phyloP scores from a whole-genome alignment of 1,140 invertebrate genomes.

The Drosophila burlai region DNA sequence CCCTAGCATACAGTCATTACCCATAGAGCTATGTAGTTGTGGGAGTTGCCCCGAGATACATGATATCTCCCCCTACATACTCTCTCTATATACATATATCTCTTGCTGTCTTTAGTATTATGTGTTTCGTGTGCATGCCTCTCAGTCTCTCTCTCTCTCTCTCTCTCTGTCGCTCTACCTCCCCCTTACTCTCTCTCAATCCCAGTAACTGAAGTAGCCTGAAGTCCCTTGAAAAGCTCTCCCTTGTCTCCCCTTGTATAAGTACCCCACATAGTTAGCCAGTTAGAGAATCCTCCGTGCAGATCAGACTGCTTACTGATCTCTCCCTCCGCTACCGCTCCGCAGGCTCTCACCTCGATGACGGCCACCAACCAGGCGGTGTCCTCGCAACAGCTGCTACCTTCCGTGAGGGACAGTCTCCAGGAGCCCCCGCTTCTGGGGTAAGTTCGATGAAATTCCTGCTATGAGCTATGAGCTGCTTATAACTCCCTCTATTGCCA shows the following conservation, averaged over 20 bases:
- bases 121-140: slow-evolving; percentile 58
- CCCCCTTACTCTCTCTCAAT: background rate
- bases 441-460: slow-evolving; percentile 34
- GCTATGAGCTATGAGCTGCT: rapidly evolving
- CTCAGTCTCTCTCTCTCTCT: slow-evolving; percentile 1
- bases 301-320: background rate
- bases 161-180: background rate
- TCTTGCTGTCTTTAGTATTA: slow-evolving; percentile 22
- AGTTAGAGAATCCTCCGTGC: slow-evolving; percentile 7
- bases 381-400: slow-evolving; percentile 86
- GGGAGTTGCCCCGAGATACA: background rate
- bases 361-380: slow-evolving; percentile 87
- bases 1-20: background rate
- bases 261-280: slow-evolving; percentile 50
- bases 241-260: slow-evolving; percentile 2
- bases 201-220: slow-evolving; percentile 22
- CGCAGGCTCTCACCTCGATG: slow-evolving; percentile 90
- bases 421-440: slow-evolving; percentile 85
- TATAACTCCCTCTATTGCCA: background rate
- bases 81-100: no score
- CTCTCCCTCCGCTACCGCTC: slow-evolving; percentile 1
- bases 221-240: background rate
- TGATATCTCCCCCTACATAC: slow-evolving; percentile 8
- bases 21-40: slow-evolving; percentile 1
- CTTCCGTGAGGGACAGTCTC: slow-evolving; percentile 90